Evolutionary conservation across 2,797 vertebrate species (phyloP).

Genomic region (Psittacula echo): DNA sequence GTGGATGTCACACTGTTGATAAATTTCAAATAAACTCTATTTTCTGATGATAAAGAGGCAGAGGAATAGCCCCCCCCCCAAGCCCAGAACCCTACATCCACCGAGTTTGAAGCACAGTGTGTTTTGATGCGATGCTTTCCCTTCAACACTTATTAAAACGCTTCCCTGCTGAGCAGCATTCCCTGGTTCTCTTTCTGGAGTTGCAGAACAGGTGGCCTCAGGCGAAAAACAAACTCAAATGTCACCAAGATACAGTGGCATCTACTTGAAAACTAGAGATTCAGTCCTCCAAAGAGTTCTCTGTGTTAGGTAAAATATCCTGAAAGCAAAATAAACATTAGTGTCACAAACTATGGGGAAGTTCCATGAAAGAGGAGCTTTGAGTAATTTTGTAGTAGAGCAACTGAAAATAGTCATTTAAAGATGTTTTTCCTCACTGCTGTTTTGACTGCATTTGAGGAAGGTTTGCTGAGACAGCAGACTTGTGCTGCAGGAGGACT

Average conservation of each 20-base stretch:
- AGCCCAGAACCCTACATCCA: background rate
- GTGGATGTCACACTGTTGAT: background rate
- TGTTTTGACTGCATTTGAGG: background rate
- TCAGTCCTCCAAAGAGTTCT: background rate
- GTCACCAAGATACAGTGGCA: background rate
- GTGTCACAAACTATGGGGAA: background rate
- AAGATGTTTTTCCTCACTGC: background rate
- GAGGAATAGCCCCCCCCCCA: background rate
- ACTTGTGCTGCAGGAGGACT: background rate
- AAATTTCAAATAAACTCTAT: background rate
- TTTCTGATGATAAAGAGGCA: background rate
- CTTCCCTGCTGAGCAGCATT: background rate
- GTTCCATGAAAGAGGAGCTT: background rate
- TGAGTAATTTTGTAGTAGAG: background rate
- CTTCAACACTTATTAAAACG: rapidly evolving
- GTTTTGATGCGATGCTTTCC: background rate
- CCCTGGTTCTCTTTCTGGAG: background rate
- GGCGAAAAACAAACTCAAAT: background rate
- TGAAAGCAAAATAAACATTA: background rate
- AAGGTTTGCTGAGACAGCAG: background rate
- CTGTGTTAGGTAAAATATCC: background rate
- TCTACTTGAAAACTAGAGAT: background rate
- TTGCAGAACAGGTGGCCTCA: background rate
- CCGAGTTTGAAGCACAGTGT: background rate
- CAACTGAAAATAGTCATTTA: background rate